These are phyloP conservation scores for Lepidothrix coronata DNA, from an alignment of 2,113 vertebrate species.

Conservation along the genomic window DNA sequence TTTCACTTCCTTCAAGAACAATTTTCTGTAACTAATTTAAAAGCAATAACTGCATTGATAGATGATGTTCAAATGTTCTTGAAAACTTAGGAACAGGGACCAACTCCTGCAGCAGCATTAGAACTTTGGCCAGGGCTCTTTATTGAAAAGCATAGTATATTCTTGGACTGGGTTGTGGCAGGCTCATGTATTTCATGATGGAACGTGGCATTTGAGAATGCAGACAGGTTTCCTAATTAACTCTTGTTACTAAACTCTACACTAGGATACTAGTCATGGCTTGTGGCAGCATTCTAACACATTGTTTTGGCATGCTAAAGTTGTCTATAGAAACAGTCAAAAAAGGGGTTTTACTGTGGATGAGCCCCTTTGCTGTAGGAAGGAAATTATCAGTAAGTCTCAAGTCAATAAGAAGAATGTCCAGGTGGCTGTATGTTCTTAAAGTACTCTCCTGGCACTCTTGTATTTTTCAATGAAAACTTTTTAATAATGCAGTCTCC, in stretches of 20 bases:
- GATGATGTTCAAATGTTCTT: not conserved
- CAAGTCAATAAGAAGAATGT: not conserved
- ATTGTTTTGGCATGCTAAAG: not conserved
- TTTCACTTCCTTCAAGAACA: not conserved
- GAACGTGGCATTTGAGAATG: not conserved
- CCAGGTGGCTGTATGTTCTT: not conserved
- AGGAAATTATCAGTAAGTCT: not conserved
- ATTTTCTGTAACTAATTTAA: not conserved
- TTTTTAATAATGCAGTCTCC: not conserved
- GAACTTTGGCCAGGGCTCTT: not conserved
- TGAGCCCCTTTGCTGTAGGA: not conserved
- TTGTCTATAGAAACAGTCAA: not conserved
- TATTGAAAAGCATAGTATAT: not conserved
- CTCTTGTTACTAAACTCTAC: not conserved
- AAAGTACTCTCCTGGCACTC: not conserved
- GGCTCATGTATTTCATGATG: not conserved
- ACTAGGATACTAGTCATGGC: not conserved
- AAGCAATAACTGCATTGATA: not conserved
- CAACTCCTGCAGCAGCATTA: not conserved
- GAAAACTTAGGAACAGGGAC: not conserved
- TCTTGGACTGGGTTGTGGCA: not conserved
- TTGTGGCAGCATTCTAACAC: not conserved
- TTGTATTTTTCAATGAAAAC: not conserved
- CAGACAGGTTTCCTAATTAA: not conserved
- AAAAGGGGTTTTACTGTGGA: not conserved